Evolutionary conservation across 2,888 invertebrate species (phyloP), one percentile per base, ranked within the genome.

Genomic region (Parapristionchus giblindavisi): DNA sequence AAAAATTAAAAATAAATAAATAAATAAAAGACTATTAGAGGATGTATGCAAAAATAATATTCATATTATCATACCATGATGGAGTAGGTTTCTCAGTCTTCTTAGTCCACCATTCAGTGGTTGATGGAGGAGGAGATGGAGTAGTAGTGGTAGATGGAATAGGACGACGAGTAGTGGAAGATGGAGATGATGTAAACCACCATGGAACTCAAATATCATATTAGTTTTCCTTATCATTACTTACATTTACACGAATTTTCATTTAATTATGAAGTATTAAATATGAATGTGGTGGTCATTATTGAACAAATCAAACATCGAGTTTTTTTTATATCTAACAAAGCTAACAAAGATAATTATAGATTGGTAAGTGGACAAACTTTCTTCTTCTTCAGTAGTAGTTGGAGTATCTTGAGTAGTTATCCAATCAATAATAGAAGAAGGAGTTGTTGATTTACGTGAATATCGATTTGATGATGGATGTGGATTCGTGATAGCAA

Each of bases 21-120:
- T 48, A 21, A 14, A 48, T 48, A 48, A 48, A 11, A 48, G 11
- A 48, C 48, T 48, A 14, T 14, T 48, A n/a, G n/a, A n/a, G 48
- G 14, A 48, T 48, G 48, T 48, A 14, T 48, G 11, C 17, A 48
- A 14, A 48, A 21, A 48, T 48, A 48, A 21, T 48, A 21, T 48
- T 14, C 11, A 48, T 11, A 11, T 48, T 21, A 21, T 48, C 17
- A 2, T 66, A 66, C 66, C 66, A 66, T 6, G 66, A 51, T 32
- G 66, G 66, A 51, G 66, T 66, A 1, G 65, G 66, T 66, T 66
- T 66, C 34, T 66, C 66, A n/a, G 66, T 66, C 66, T 66, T 66
- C 51, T 66, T 66, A 21, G 66, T 66, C 66, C 66, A 66, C 66
- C 66, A 66, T 32, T 66, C 34, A 32, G 8, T 32, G 32, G 34